These are phyloP conservation scores for Amiota communis DNA, from an alignment of 2,888 invertebrate genomes.

Conservation along the genomic window DNA sequence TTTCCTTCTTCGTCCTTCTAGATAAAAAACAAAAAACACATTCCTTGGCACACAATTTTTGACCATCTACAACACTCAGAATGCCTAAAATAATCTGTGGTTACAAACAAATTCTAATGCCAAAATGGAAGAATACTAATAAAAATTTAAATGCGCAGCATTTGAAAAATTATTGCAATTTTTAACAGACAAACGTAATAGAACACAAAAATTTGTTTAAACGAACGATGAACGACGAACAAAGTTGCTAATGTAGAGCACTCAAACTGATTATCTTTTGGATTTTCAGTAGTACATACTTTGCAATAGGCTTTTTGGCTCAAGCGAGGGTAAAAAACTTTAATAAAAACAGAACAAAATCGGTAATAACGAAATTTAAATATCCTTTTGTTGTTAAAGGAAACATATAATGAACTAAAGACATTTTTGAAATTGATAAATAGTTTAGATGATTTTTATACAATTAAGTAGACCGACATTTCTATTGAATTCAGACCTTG, in stretches of 20 bases:
- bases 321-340: too few relatives aligned
- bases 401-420: too few relatives aligned
- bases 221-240: neutral
- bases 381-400: neutral
- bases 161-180: conserved; percentile 21
- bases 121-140: conserved; percentile 14
- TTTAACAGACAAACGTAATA: too few relatives aligned
- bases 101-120: neutral
- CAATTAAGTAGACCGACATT: too few relatives aligned
- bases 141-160: conserved; percentile 13
- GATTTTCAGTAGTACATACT: neutral
- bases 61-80: neutral
- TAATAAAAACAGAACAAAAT: too few relatives aligned
- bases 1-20: neutral
- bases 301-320: neutral
- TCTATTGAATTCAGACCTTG: too few relatives aligned
- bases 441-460: too few relatives aligned
- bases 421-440: too few relatives aligned
- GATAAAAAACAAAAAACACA: neutral
- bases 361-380: too few relatives aligned
- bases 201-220: neutral
- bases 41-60: neutral
- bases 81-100: too few relatives aligned
- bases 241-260: neutral
- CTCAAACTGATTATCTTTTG: conserved; percentile 22